phyloP scores from a whole-genome alignment of 2,797 vertebrate species.

The Iguana delicatissima region DNA sequence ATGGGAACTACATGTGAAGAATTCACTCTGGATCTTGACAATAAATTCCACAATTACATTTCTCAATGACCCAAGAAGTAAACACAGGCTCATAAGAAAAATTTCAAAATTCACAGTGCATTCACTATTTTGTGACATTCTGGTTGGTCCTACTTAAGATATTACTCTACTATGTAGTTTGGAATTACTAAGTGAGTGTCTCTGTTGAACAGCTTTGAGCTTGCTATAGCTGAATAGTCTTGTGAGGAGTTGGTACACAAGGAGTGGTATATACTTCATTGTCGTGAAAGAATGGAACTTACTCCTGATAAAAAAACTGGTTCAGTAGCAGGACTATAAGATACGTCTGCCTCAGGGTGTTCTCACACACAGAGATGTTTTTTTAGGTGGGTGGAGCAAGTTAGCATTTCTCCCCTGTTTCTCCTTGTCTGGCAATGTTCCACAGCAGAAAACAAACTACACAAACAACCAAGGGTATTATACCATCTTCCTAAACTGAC shows the following conservation, averaged over 20 bases:
- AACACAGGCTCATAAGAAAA: not conserved
- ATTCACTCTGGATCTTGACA: not conserved
- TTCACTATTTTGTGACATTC: not conserved
- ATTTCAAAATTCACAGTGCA: not conserved
- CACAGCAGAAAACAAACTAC: not conserved
- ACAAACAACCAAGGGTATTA: not conserved
- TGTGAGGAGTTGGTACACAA: not conserved
- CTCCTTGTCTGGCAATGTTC: not conserved
- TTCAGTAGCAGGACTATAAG: not conserved
- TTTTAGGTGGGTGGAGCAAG: not conserved
- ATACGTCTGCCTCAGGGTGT: not conserved
- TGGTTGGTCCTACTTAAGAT: not conserved
- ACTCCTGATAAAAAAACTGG: not conserved
- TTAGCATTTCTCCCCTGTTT: not conserved
- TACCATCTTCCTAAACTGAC: not conserved
- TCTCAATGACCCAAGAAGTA: not conserved
- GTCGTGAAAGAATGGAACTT: not conserved
- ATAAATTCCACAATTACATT: not conserved
- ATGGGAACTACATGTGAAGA: not conserved
- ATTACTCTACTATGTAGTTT: not conserved
- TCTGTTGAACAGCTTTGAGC: not conserved
- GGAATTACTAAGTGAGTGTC: not conserved
- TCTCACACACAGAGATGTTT: not conserved
- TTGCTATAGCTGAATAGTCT: not conserved
- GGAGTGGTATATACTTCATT: not conserved